A percentile compares a stretch with the other conserved stretches of the same genome.
Conservation (phyloP, 2,888 invertebrate species). For the Toxonevra muliebris region DNA sequence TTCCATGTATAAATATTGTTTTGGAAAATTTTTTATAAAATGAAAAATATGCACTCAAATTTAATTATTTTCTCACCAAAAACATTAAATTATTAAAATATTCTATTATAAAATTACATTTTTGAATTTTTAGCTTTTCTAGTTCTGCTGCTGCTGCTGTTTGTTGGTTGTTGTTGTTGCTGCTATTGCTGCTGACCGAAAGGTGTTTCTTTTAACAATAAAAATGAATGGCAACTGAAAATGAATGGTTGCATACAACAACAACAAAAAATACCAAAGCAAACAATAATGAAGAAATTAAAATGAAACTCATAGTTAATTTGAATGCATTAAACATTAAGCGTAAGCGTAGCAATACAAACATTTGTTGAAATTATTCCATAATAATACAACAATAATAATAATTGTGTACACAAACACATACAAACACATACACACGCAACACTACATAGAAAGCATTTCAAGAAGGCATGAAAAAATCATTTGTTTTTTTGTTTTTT, state of each 20-base stretch:
- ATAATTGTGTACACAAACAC: slow-evolving; percentile 19
- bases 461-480: slow-evolving; percentile 52
- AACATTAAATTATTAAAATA: too few species aligned
- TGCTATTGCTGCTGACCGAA: not conserved
- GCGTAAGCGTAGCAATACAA: slow-evolving; percentile 21
- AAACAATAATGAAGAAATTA: not conserved
- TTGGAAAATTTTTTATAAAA: too few species aligned
- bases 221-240: too few species aligned
- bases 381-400: slow-evolving; percentile 3
- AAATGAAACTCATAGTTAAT: not conserved
- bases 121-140: too few species aligned
- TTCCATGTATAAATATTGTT: too few species aligned
- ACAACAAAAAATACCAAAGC: not conserved
- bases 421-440: not conserved
- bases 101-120: too few species aligned
- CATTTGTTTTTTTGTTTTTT: too few species aligned
- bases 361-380: slow-evolving; percentile 19
- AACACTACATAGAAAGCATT: slow-evolving; percentile 6
- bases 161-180: slow-evolving; percentile 10
- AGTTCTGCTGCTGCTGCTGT: too few species aligned
- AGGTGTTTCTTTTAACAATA: too few species aligned
- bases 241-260: not conserved
- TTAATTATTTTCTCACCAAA: too few species aligned
- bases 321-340: too few species aligned
- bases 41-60: too few species aligned